Conservation (phyloP, 1,140 invertebrate genomes). For the Phortica variegata region DNA sequence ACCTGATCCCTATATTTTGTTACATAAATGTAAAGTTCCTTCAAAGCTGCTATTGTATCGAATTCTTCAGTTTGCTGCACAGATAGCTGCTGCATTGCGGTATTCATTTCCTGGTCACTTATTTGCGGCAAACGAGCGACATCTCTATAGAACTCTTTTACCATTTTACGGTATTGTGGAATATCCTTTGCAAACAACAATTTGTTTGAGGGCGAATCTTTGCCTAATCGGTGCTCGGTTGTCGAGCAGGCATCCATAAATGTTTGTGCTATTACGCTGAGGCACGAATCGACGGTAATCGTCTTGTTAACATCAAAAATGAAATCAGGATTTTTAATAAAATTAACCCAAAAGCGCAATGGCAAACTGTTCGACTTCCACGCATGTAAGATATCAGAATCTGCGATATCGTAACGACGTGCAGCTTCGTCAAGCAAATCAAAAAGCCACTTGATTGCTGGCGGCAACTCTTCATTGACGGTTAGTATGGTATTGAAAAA, state of each 20-base stretch:
- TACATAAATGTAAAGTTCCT: conserved; percentile 92
- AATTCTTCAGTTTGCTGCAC: conserved; percentile 85
- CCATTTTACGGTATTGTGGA: conserved; percentile 84
- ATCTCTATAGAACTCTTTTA: conserved; percentile 83
- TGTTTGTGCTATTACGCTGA: conserved; percentile 93
- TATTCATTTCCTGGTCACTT: conserved; percentile 88
- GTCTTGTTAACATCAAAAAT: conserved; percentile 96
- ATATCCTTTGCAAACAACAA: conserved; percentile 93
- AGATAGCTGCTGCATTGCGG: conserved; percentile 88
- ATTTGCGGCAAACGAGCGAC: conserved; percentile 83
- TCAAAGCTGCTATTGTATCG: conserved; percentile 85
- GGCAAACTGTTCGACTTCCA: conserved; percentile 97
- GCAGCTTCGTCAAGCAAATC: conserved; percentile 92
- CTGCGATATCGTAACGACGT: conserved; percentile 76
- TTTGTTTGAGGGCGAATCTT: conserved; percentile 94
- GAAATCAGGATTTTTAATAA: conserved; percentile 96
- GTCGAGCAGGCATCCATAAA: conserved; percentile 95
- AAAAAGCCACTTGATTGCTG: conserved; percentile 93
- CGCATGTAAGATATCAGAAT: conserved; percentile 89
- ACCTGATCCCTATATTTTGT: conserved; percentile 91
- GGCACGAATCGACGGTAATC: conserved; percentile 84
- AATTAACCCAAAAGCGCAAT: conserved; percentile 94
- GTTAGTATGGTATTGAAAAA: conserved; percentile 88
- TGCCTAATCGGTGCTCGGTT: conserved; percentile 83
- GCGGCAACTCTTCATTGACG: conserved; percentile 85